phyloP scores from a whole-genome alignment of 2,113 vertebrate genomes.

The Carollia perspicillata region DNA sequence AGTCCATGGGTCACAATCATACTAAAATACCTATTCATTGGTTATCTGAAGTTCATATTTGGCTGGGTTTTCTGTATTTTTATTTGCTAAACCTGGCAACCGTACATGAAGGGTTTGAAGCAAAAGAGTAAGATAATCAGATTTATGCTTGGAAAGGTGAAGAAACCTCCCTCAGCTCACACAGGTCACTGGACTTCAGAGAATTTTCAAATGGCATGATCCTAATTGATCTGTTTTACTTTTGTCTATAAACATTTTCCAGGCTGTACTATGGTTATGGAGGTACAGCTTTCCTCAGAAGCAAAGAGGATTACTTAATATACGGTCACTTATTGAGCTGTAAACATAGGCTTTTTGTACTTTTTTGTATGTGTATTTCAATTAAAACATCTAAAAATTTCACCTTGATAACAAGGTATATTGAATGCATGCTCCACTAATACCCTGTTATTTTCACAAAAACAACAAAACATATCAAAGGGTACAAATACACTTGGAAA shows the following conservation, averaged over 20 bases:
- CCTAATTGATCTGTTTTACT: not conserved
- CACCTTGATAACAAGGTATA: not conserved
- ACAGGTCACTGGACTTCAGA: not conserved
- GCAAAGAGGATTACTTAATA: not conserved
- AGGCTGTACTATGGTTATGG: not conserved
- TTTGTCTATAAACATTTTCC: not conserved
- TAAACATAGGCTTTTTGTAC: not conserved
- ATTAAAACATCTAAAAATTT: not conserved
- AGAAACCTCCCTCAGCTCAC: not conserved
- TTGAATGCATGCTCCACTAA: not conserved
- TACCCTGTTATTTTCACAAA: not conserved
- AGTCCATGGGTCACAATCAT: not conserved
- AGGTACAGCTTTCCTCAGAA: not conserved
- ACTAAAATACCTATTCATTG: not conserved
- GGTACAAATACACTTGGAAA: not conserved
- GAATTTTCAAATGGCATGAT: not conserved
- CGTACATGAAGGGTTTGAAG: not conserved
- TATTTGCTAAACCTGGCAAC: not conserved
- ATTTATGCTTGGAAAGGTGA: not conserved
- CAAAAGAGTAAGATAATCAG: not conserved
- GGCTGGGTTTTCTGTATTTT: not conserved
- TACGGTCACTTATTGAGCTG: not conserved
- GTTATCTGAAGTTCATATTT: not conserved
- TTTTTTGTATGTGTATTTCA: not conserved
- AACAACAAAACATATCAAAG: not conserved